Conservation (phyloP, 2,797 vertebrate genomes). For the Sparidentex hasta region DNA sequence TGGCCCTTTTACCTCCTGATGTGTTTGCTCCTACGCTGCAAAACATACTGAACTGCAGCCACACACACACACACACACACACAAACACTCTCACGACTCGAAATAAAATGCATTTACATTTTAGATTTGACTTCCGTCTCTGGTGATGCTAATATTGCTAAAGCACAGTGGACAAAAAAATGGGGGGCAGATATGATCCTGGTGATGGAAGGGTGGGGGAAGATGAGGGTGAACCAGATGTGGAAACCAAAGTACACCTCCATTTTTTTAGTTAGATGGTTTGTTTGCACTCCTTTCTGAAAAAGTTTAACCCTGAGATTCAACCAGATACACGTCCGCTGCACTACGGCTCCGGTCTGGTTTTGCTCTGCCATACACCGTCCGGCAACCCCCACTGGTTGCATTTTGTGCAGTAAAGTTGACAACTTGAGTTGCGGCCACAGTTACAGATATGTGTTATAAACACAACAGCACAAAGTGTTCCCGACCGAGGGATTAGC, state of each 20-base stretch:
- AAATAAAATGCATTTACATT: constrained; percentile 60
- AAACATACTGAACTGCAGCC: constrained; percentile 19
- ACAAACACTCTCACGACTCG: constrained; percentile 6
- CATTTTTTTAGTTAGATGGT: background rate
- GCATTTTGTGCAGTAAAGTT: no score
- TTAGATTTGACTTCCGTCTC: constrained; percentile 46
- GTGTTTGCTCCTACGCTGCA: constrained; percentile 51
- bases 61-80: constrained; percentile 21
- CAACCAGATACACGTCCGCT: no score
- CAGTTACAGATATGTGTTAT: no score
- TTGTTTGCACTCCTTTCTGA: background rate
- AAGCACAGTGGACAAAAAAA: constrained; percentile 8
- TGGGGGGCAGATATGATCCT: background rate
- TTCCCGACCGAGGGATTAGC: no score
- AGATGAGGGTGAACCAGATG: background rate
- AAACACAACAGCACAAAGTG: no score
- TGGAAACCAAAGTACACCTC: background rate
- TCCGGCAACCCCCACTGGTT: no score
- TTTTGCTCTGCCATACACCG: no score
- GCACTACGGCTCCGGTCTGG: no score
- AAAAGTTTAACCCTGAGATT: no score
- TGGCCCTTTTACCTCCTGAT: constrained; percentile 57
- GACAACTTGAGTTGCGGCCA: no score
- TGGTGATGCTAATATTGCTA: constrained; percentile 19
- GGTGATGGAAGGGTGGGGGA: background rate